Evolutionary conservation across 2,113 vertebrate species (phyloP).

Genomic region (Cyanistes caeruleus): DNA sequence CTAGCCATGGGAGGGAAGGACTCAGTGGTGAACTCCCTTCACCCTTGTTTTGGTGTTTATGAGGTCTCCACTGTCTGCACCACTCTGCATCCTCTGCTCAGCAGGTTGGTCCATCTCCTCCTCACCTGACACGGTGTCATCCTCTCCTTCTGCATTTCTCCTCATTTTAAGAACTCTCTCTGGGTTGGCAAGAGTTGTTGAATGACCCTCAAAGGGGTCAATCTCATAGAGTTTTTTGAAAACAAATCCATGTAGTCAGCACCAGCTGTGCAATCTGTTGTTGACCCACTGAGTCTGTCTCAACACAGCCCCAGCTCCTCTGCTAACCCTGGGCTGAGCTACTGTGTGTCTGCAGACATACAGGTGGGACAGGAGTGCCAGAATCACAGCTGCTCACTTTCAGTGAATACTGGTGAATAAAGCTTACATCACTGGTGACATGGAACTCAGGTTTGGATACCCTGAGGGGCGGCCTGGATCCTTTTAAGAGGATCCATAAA

Average conservation of each 20-base stretch:
- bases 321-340: neutral
- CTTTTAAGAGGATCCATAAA: neutral
- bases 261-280: neutral
- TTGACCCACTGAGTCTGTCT: neutral
- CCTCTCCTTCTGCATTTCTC: neutral
- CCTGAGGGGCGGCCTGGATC: accelerated
- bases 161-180: neutral
- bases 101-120: neutral
- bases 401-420: neutral
- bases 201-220: neutral
- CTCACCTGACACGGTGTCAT: neutral
- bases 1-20: neutral
- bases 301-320: neutral
- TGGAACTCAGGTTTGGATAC: neutral
- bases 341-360: neutral
- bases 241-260: neutral
- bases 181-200: neutral
- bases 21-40: neutral
- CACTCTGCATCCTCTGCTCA: neutral
- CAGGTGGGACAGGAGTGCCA: neutral
- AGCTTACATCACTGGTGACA: neutral
- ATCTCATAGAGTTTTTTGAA: neutral
- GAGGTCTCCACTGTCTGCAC: neutral
- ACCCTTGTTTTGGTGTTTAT: neutral
- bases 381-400: neutral